phyloP scores from a whole-genome alignment of 2,888 invertebrate species.

The Lasioglossum pauxillum region DNA sequence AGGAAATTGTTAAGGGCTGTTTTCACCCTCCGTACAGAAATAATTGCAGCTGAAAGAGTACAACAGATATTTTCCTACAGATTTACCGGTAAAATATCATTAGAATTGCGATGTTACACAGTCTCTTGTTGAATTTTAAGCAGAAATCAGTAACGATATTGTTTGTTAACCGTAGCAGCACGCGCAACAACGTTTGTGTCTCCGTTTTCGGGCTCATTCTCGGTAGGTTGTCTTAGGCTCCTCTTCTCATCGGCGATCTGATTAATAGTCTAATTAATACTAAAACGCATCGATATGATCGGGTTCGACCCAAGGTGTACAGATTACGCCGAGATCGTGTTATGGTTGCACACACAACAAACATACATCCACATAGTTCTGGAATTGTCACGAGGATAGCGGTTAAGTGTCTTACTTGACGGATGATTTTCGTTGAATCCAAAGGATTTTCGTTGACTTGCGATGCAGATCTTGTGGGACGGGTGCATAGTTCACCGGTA shows the following conservation, averaged over 20 bases:
- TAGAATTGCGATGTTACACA: not conserved
- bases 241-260: not conserved
- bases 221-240: not conserved
- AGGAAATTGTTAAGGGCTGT: not conserved
- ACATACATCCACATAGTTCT: not conserved
- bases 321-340: not conserved
- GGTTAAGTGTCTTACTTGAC: constrained; percentile 7
- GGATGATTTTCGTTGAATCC: constrained; percentile 32
- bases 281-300: not conserved
- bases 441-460: constrained; percentile 49
- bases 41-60: not conserved
- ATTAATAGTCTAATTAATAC: not conserved
- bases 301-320: not conserved
- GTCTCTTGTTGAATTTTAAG: not conserved
- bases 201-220: constrained; percentile 16
- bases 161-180: not conserved
- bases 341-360: not conserved
- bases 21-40: not conserved
- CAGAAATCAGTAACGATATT: not conserved
- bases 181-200: not conserved
- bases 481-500: constrained; percentile 3
- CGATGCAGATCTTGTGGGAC: constrained; percentile 17
- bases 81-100: not conserved
- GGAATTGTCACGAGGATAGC: not conserved
- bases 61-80: not conserved